These are phyloP conservation scores for Apostichopus californicus DNA, from an alignment of 35 echinoderm and acorn worm genomes.

Conservation along the genomic window DNA sequence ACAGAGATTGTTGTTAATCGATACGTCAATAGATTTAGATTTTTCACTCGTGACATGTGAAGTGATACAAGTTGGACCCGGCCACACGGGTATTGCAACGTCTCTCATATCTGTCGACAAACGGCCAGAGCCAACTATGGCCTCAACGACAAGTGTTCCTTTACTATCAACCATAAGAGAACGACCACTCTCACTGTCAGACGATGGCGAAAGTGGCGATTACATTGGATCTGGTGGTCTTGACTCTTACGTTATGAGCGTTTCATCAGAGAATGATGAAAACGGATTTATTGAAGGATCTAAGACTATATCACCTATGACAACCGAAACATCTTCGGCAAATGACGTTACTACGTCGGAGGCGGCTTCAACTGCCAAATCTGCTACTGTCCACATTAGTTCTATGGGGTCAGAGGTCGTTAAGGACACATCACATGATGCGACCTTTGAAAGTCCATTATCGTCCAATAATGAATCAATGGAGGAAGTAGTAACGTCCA, in stretches of 20 bases:
- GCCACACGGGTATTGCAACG: conserved; percentile 54
- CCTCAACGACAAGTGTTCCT: neutral
- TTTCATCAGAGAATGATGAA: neutral
- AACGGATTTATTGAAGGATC: neutral
- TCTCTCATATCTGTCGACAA: conserved; percentile 49
- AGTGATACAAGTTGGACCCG: conserved; percentile 46
- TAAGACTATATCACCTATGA: neutral
- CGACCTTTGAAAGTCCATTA: neutral
- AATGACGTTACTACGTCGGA: neutral
- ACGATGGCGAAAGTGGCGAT: neutral
- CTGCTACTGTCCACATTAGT: neutral
- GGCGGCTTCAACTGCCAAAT: neutral
- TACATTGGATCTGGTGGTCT: neutral
- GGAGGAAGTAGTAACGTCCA: neutral
- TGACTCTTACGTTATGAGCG: neutral
- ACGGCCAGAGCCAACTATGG: neutral
- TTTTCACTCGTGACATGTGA: conserved; percentile 63
- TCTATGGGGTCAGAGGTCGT: neutral
- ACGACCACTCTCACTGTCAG: neutral
- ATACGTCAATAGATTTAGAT: conserved; percentile 38
- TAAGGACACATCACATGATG: neutral
- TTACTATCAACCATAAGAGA: neutral
- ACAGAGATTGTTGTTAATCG: conserved; percentile 33
- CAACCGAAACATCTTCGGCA: neutral
- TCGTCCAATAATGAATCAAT: neutral